Evolutionary conservation across 2,113 vertebrate genomes (phyloP).

Genomic region (Callipepla squamata): DNA sequence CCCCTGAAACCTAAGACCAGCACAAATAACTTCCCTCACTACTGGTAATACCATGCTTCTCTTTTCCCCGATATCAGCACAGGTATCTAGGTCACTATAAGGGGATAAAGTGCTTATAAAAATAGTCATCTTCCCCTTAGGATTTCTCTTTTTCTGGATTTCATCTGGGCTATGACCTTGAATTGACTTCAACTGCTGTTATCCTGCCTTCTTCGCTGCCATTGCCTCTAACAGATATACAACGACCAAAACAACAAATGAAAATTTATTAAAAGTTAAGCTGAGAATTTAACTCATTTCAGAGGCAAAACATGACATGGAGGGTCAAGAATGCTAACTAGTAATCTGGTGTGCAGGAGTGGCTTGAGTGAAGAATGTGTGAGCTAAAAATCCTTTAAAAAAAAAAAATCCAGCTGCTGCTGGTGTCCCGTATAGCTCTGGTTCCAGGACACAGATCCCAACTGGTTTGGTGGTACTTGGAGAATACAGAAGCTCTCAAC

Average conservation of each 20-base stretch:
- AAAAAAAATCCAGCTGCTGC: not conserved
- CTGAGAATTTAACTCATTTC: not conserved
- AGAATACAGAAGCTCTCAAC: not conserved
- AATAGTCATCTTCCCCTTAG: not conserved
- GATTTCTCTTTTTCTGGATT: not conserved
- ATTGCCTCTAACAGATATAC: not conserved
- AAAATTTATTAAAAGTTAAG: not conserved
- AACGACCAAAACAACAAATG: not conserved
- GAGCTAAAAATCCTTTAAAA: not conserved
- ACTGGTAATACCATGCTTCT: not conserved
- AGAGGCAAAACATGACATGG: not conserved
- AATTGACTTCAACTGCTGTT: not conserved
- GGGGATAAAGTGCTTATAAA: not conserved
- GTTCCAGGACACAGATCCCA: not conserved
- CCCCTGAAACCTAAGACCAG: not conserved
- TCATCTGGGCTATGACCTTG: not conserved
- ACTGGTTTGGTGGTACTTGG: not conserved
- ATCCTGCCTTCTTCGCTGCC: accelerated
- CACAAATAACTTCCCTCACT: not conserved
- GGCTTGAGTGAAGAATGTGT: accelerated
- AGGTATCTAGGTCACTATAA: not conserved
- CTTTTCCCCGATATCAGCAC: not conserved
- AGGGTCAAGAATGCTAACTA: not conserved
- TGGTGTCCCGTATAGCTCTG: not conserved
- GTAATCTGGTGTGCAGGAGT: not conserved